Conservation (phyloP, 2,113 vertebrate species). For the Piprites chloris region DNA sequence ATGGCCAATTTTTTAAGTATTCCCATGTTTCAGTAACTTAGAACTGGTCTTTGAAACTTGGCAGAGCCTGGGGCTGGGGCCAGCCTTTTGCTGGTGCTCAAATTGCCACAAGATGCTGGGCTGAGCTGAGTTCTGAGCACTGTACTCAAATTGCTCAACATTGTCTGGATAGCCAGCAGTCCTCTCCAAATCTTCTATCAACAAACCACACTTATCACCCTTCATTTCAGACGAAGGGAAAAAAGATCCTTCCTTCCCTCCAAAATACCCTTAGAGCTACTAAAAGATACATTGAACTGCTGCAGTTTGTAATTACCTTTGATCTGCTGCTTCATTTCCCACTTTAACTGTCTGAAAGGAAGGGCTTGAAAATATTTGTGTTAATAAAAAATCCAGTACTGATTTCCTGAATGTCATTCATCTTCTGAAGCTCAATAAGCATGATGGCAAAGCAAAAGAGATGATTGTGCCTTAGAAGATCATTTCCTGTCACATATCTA, state of each 20-base stretch:
- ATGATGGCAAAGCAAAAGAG: background rate
- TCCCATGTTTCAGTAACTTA: background rate
- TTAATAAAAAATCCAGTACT: background rate
- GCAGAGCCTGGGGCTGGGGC: background rate
- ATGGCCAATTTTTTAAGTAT: background rate
- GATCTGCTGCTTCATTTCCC: background rate
- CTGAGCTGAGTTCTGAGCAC: background rate
- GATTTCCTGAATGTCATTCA: background rate
- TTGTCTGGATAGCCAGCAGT: rapidly evolving
- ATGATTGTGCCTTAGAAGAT: background rate
- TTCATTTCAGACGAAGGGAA: background rate
- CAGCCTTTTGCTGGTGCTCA: background rate
- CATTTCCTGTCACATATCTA: background rate
- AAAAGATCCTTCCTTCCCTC: background rate
- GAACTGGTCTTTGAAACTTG: background rate
- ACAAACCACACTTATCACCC: background rate
- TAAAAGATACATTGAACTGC: background rate
- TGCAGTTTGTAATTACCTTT: background rate
- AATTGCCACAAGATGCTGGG: background rate
- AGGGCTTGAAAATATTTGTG: background rate
- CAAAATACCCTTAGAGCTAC: background rate
- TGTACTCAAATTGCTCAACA: background rate
- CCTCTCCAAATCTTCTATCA: background rate
- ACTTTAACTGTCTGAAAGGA: background rate
- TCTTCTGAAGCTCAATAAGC: background rate